These are phyloP conservation scores for Saimiri boliviensis DNA, from an alignment of 2,113 vertebrate species.

Conservation along the genomic window DNA sequence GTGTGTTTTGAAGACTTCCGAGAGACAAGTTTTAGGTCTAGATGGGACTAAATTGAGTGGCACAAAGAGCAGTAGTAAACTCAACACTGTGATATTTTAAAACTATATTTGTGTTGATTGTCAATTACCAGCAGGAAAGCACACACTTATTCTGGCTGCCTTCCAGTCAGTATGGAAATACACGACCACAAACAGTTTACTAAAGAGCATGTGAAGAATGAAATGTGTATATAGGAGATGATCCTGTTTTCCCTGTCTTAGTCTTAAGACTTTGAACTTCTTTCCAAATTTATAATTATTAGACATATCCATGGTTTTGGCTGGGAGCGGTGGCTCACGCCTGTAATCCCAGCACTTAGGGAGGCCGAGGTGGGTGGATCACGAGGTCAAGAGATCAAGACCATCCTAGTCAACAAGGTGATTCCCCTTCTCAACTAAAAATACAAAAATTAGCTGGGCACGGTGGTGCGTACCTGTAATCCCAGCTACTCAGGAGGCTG, in stretches of 20 bases:
- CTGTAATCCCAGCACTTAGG: no score
- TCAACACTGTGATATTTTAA: not conserved
- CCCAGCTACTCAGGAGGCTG: no score
- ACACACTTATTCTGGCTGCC: conserved; percentile 2
- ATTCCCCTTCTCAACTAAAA: no score
- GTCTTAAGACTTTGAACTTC: not conserved
- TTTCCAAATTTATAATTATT: conserved; percentile 2
- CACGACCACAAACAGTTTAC: not conserved
- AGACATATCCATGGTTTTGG: not conserved
- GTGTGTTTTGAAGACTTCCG: not conserved
- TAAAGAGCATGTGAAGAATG: conserved; percentile 2
- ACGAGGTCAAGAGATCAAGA: no score
- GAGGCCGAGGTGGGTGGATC: no score
- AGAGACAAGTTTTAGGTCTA: conserved; percentile 11
- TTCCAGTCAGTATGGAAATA: conserved; percentile 15
- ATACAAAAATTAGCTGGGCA: no score
- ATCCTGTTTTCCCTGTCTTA: not conserved
- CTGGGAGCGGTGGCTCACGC: no score
- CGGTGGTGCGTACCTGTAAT: no score
- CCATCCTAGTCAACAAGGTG: no score
- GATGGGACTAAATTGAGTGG: not conserved
- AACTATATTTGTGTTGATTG: not conserved
- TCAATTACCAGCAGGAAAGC: not conserved
- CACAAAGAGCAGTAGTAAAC: not conserved
- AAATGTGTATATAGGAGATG: not conserved